Percentiles rank a stretch among this genome's conserved stretches.
Evolutionary conservation across 2,113 vertebrate genomes (phyloP).

Genomic region (Nycticebus coucang): DNA sequence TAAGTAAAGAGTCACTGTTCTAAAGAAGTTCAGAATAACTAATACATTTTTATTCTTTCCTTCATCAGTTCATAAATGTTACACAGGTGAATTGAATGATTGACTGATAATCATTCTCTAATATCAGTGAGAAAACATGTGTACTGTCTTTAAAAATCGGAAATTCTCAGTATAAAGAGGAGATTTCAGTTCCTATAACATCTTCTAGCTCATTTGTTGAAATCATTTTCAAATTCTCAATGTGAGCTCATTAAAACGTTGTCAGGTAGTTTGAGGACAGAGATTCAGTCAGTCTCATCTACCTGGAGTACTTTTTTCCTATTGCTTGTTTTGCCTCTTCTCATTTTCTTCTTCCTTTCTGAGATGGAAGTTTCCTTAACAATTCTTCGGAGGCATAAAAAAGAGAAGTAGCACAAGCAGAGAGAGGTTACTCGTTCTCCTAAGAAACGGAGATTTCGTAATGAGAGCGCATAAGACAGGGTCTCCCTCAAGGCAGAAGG

Average conservation of each 20-base stretch:
- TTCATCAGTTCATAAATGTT: not conserved
- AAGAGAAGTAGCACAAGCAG: constrained; percentile 71
- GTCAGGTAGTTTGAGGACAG: constrained; percentile 25
- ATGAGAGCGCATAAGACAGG: constrained; percentile 62
- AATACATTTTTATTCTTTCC: constrained; percentile 1
- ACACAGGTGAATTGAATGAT: not conserved
- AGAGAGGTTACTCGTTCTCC: constrained; percentile 63
- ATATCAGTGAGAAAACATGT: not conserved
- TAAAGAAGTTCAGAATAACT: not conserved
- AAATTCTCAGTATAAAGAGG: not conserved
- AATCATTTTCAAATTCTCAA: not conserved
- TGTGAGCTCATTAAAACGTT: not conserved
- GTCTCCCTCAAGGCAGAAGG: constrained; percentile 72
- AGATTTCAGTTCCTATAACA: not conserved
- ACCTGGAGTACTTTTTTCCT: not conserved
- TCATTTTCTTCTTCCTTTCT: constrained; percentile 20
- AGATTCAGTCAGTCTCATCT: constrained; percentile 60
- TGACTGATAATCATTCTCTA: not conserved
- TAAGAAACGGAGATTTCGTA: constrained; percentile 69
- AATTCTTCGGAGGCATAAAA: constrained; percentile 66
- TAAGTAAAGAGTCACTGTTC: not conserved
- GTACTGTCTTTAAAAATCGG: not conserved
- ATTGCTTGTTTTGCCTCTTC: not conserved
- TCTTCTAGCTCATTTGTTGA: not conserved
- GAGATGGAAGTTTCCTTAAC: constrained; percentile 63